These are phyloP conservation scores for Rhinoraja longicauda DNA, from an alignment of 2,797 vertebrate species.

Conservation along the genomic window DNA sequence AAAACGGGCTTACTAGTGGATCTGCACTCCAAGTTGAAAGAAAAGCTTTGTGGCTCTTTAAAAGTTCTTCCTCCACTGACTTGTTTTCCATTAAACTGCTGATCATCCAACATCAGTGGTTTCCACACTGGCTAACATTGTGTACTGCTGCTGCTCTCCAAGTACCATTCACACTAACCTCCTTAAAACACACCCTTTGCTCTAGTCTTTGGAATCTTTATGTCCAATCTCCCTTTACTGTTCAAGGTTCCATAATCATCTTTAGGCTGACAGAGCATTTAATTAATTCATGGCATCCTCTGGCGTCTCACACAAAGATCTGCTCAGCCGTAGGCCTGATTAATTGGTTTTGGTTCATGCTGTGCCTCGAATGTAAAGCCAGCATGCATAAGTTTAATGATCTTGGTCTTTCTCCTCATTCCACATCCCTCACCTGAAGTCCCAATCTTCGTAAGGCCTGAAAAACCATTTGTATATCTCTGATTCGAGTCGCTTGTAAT, in stretches of 20 bases:
- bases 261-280: too few relatives aligned
- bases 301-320: not conserved
- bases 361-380: too few relatives aligned
- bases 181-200: not conserved
- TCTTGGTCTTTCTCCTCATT: not conserved
- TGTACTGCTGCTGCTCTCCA: not conserved
- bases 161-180: not conserved
- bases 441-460: not conserved
- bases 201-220: not conserved
- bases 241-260: not conserved
- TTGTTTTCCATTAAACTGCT: not conserved
- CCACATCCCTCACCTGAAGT: not conserved
- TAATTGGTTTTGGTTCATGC: not conserved
- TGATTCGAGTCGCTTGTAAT: not conserved
- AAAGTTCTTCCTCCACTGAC: not conserved
- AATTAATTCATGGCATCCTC: too few relatives aligned
- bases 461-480: not conserved
- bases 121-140: not conserved
- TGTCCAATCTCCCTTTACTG: not conserved
- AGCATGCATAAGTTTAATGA: not conserved
- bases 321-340: not conserved
- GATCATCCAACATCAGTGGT: not conserved
- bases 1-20: too few relatives aligned
- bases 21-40: not conserved
- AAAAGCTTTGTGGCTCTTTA: not conserved